Evolutionary conservation across 2,888 invertebrate species (phyloP).

Genomic region (Volucella zonaria): DNA sequence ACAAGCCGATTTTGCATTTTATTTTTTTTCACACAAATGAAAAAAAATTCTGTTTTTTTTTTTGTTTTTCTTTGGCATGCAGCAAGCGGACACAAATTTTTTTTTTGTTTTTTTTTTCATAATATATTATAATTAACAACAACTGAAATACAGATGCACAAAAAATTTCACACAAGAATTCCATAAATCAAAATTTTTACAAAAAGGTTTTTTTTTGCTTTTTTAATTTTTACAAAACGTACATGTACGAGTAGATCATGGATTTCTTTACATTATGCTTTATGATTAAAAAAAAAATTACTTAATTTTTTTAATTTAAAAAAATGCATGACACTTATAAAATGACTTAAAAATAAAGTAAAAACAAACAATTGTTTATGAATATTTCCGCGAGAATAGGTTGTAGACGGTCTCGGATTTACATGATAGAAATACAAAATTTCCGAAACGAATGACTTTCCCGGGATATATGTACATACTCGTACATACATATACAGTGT

Average conservation of each 20-base stretch:
- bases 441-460: too few relatives aligned
- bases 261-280: constrained; percentile 1
- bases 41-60: constrained; percentile 45
- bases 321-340: constrained; percentile 68
- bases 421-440: too few relatives aligned
- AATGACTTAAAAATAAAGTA: constrained; percentile 6
- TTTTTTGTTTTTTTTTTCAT: constrained; percentile 12
- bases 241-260: constrained; percentile 17
- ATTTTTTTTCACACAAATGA: constrained; percentile 61
- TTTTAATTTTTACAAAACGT: background rate
- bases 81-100: constrained; percentile 75
- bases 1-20: constrained; percentile 82
- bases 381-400: background rate
- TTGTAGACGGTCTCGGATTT: background rate
- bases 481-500: too few relatives aligned
- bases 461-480: too few relatives aligned
- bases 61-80: constrained; percentile 76
- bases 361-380: background rate
- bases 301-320: background rate
- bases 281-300: background rate
- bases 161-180: constrained; percentile 68
- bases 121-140: constrained; percentile 16
- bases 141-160: constrained; percentile 57
- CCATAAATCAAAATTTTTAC: background rate
- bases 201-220: background rate